Percentiles rank a stretch among this genome's conserved stretches.
These are phyloP conservation scores for Chloropsis cyanopogon DNA, from an alignment of 2,113 vertebrate genomes.

Conservation along the genomic window DNA sequence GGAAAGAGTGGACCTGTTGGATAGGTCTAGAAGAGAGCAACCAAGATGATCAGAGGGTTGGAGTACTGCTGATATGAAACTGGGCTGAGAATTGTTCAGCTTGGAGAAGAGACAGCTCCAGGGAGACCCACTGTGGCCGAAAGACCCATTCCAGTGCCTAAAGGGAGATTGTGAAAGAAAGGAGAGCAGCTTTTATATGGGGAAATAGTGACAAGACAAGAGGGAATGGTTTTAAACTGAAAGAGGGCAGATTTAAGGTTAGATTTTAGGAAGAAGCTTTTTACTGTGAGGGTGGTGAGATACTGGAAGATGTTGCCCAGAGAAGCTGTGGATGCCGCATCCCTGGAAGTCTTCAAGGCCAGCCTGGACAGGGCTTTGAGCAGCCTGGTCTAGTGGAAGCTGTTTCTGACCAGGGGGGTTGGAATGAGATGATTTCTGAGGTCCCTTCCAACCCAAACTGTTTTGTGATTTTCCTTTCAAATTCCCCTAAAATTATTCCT, in stretches of 20 bases:
- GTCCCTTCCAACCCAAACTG: background rate
- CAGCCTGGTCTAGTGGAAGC: background rate
- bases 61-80: background rate
- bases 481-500: background rate
- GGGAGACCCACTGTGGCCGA: background rate
- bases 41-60: background rate
- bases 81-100: background rate
- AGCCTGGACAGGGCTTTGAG: background rate
- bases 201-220: background rate
- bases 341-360: background rate
- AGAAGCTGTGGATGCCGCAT: background rate
- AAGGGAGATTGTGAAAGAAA: background rate
- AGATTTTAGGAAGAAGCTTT: background rate
- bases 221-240: background rate
- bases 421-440: background rate
- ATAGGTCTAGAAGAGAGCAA: background rate
- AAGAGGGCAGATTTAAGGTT: background rate
- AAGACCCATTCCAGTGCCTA: background rate
- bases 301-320: background rate
- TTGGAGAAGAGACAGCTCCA: background rate
- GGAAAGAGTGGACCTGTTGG: background rate
- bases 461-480: background rate
- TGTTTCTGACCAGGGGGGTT: background rate
- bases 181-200: background rate
- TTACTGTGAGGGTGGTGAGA: background rate